Conservation (phyloP, 2,888 invertebrate species). For the Patella depressa region DNA sequence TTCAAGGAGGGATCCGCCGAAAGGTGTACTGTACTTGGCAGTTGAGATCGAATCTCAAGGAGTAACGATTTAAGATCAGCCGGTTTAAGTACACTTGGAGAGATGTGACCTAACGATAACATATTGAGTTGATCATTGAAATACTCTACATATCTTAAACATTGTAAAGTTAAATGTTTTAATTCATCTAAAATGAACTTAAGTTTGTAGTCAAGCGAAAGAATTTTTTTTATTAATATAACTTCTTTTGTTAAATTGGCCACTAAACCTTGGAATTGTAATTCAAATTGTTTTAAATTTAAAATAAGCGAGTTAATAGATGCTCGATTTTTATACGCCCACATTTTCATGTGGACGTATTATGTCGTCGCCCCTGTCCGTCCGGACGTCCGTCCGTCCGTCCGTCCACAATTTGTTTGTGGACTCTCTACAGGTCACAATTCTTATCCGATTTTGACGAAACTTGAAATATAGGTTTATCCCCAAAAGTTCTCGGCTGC, state of each 20-base stretch:
- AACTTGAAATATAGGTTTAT: too few species aligned
- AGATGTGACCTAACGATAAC: constrained; percentile 1
- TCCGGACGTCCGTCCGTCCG: too few species aligned
- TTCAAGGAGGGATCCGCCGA: background rate
- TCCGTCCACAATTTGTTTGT: too few species aligned
- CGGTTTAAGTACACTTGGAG: background rate
- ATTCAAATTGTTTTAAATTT: background rate
- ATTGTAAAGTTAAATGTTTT: background rate
- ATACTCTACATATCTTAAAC: background rate
- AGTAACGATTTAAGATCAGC: background rate
- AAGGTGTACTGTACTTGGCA: background rate
- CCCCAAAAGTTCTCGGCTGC: too few species aligned
- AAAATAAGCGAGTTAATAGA: background rate
- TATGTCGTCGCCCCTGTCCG: too few species aligned
- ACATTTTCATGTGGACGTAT: too few species aligned
- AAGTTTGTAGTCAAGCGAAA: background rate
- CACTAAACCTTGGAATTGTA: background rate
- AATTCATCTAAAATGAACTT: constrained; percentile 6
- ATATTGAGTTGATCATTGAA: background rate
- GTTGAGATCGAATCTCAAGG: background rate
- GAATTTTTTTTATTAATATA: background rate
- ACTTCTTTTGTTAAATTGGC: background rate
- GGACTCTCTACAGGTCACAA: too few species aligned
- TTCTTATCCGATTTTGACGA: too few species aligned
- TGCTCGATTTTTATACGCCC: background rate